Base-by-base conservation (phyloP, 1,140 invertebrate genomes). In the Daktulosphaira vitifoliae region DNA sequence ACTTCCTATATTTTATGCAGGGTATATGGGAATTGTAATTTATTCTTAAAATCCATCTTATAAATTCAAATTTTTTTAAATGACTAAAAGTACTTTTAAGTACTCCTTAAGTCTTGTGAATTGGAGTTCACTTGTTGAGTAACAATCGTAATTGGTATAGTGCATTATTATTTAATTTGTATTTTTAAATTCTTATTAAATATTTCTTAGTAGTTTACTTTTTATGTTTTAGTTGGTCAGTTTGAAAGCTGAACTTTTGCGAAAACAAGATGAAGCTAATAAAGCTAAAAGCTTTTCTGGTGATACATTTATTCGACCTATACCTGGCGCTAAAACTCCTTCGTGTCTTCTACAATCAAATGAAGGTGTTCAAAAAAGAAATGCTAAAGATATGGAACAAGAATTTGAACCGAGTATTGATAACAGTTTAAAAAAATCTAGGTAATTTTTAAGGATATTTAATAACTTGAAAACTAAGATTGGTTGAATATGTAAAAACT, bases 221-320 rank as follows among this genome's bases (percentile, higher is more conserved):
- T 16, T 62, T 70, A 68, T 29, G 46, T 80, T 79, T 39, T 67
- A 84, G 82, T 71, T 84, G 37, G 72, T 84, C 9, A 82, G 81
- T 73, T 77, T 86, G 66, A 87, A 87, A 77, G 87, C 88, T 2
- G 88, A 91, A 75, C 74, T 91, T 37, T 70, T 86, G 15, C 79
- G 82, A 51, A 91, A 90, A 73, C 84, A 89, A 74, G 80, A 84
- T 71, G 87, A 90, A 75, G 80, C 88, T 2, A 78, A 79, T 46
- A 78, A 82, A 70, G 81, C 81, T 3, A 88, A 84, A 69, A 68
- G 72, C 1, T 76, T 79, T 72, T 76, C 75, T 62, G 67, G 79
- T 54, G 71, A 73, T 38, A 74, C 74, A 67, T 78, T 76, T 68
- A 75, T 76, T 22, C 70, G 72, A 68, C 71, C 59, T 65, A 70